These are phyloP conservation scores for Sphaerophoria taeniata DNA, from an alignment of 2,888 invertebrate genomes.

Conservation along the genomic window DNA sequence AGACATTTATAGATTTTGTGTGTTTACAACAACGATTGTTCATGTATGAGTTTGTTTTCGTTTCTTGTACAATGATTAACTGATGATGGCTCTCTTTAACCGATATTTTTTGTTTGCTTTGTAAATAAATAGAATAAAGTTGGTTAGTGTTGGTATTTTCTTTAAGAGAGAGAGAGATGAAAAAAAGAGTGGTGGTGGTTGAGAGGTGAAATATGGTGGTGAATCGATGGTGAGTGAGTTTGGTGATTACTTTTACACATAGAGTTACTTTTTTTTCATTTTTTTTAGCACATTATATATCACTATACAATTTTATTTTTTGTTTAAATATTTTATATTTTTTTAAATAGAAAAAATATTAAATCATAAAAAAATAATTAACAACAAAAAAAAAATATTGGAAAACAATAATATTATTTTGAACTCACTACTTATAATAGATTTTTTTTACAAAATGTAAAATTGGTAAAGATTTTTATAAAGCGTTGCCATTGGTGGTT, in stretches of 20 bases:
- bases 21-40: slow-evolving; percentile 72
- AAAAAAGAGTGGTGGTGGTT: slow-evolving; percentile 49
- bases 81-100: slow-evolving; percentile 67
- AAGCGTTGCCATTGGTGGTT: slow-evolving; percentile 82
- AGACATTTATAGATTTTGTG: slow-evolving; percentile 59
- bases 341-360: slow-evolving; percentile 50
- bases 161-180: slow-evolving; percentile 3
- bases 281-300: slow-evolving; percentile 55
- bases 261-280: slow-evolving; percentile 7
- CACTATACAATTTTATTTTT: slow-evolving; percentile 43
- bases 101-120: slow-evolving; percentile 64
- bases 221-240: slow-evolving; percentile 43
- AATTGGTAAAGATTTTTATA: slow-evolving; percentile 77
- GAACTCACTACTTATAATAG: slow-evolving; percentile 70
- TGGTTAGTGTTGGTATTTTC: slow-evolving; percentile 52
- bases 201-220: slow-evolving; percentile 61
- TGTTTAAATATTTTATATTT: slow-evolving; percentile 45
- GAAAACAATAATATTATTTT: slow-evolving; percentile 45
- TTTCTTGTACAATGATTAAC: slow-evolving; percentile 71
- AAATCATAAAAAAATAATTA: slow-evolving; percentile 10
- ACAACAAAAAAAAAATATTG: not conserved
- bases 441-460: slow-evolving; percentile 70
- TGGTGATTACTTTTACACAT: slow-evolving; percentile 49
- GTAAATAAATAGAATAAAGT: slow-evolving; percentile 67
- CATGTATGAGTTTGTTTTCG: slow-evolving; percentile 59